phyloP scores from a whole-genome alignment of 2,888 invertebrate species.

The Pandemis heparana region DNA sequence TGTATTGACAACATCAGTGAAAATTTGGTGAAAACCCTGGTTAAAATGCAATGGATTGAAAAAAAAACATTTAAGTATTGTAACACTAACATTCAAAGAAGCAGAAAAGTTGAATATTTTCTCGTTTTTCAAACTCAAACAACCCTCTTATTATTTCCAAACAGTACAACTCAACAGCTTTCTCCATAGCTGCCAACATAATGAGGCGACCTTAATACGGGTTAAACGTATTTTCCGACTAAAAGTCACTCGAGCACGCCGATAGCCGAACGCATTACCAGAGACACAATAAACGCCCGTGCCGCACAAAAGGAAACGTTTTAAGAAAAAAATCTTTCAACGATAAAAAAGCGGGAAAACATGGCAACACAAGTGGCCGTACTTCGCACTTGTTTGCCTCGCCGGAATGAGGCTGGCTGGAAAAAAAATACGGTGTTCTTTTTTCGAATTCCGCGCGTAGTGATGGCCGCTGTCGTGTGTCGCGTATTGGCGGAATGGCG shows the following conservation, averaged over 20 bases:
- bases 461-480: slow-evolving; percentile 7
- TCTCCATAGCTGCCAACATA: slow-evolving; percentile 18
- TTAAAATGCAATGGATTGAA: too few relatives aligned
- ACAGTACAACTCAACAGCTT: slow-evolving; percentile 5
- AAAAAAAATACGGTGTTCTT: slow-evolving; percentile 43
- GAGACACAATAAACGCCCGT: slow-evolving; percentile 45
- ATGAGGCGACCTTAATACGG: slow-evolving; percentile 20
- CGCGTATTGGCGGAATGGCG: not conserved
- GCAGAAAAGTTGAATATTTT: too few relatives aligned
- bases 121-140: not conserved
- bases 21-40: too few relatives aligned
- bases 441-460: slow-evolving; percentile 46
- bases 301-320: slow-evolving; percentile 51
- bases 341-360: slow-evolving; percentile 43
- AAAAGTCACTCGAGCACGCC: slow-evolving; percentile 31
- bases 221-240: slow-evolving; percentile 30
- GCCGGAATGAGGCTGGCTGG: slow-evolving; percentile 43
- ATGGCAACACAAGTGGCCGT: slow-evolving; percentile 46
- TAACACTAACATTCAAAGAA: too few relatives aligned
- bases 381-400: slow-evolving; percentile 47
- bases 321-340: slow-evolving; percentile 45
- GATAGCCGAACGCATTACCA: slow-evolving; percentile 45
- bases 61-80: too few relatives aligned
- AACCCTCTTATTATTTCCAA: not conserved
- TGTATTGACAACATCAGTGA: too few relatives aligned